phyloP scores from a whole-genome alignment of 2,113 vertebrate genomes.

The Cryptomyrus ogoouensis region DNA sequence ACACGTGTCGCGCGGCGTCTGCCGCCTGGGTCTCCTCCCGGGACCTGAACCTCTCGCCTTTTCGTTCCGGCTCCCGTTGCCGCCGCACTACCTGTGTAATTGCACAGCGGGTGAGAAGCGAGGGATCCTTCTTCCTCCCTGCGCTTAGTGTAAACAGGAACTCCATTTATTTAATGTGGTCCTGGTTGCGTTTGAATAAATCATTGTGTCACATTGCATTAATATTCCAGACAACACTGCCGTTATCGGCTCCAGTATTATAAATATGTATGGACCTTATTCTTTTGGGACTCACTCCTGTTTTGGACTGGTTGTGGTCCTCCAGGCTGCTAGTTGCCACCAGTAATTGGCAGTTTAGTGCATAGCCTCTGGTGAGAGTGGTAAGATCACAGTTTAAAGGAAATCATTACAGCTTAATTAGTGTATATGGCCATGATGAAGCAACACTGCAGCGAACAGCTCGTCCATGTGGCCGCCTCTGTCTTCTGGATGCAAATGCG shows the following conservation, averaged over 20 bases:
- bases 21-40: neutral
- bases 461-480: slow-evolving; percentile 24
- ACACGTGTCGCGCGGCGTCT: slow-evolving; percentile 22
- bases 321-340: slow-evolving; percentile 9
- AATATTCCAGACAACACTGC: neutral
- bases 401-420: slow-evolving; percentile 48
- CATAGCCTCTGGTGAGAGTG: slow-evolving; percentile 29
- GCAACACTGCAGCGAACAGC: slow-evolving; percentile 30
- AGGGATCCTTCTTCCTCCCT: neutral
- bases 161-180: neutral
- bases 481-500: neutral
- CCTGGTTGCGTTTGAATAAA: slow-evolving; percentile 9
- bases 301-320: neutral
- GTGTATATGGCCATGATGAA: slow-evolving; percentile 36
- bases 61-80: neutral
- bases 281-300: neutral
- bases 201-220: neutral
- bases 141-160: neutral
- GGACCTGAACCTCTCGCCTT: neutral
- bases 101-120: neutral
- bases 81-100: neutral
- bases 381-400: slow-evolving; percentile 37
- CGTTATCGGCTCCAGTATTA: neutral
- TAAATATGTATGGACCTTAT: slow-evolving; percentile 8
- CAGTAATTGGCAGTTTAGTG: slow-evolving; percentile 35